Base-by-base conservation (phyloP, 2,113 vertebrate genomes). In the Calidris pugnax region DNA sequence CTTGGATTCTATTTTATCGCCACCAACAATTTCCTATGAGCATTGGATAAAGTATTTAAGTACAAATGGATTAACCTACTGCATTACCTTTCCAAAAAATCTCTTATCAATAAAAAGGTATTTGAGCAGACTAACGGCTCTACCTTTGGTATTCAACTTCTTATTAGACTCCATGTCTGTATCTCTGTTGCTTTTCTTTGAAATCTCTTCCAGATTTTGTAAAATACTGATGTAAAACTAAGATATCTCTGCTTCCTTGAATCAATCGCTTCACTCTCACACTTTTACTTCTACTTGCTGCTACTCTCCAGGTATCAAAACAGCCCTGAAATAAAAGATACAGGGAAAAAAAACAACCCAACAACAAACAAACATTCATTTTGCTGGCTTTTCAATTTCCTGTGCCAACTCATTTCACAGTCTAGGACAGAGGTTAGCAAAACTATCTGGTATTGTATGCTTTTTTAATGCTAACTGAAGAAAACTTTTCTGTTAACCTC, bases 331-430 rank as follows among this genome's bases (percentile, higher is more conserved):
- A 79, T 37, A 72, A 88, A 75, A 63, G 6, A 64, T 19, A 63
- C 1, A 10, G 4, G 0, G 0, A 14, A 23, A 26, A 23, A 11
- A 15, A 39, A n/a, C 9, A 32, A 33, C 14, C 26, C 11, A 48
- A 22, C 10, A 19, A 9, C 32, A 10, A 47, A 43, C 12, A 57
- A 59, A 57, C 1, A 47, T 51, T 66, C 3, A 13, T 91, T 57
- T 91, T 71, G 3, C 19, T 45, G 37, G 10, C 16, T 79, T 85
- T 88, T 47, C 55, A 78, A 57, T 67, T 87, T 85, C 47, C 87
- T 90, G 3, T 64, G 4, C 26, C 26, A 62, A 7, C n/a, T 68
- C 4, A 64, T 27, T 90, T 85, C 48, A 90, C 7, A 60, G 39
- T 27, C 24, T 62, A 12, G 7, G 6, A 47, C 14, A 87, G 69